These are phyloP conservation scores for Chloroceryle inda DNA, from an alignment of 2,797 vertebrate species.

Conservation along the genomic window DNA sequence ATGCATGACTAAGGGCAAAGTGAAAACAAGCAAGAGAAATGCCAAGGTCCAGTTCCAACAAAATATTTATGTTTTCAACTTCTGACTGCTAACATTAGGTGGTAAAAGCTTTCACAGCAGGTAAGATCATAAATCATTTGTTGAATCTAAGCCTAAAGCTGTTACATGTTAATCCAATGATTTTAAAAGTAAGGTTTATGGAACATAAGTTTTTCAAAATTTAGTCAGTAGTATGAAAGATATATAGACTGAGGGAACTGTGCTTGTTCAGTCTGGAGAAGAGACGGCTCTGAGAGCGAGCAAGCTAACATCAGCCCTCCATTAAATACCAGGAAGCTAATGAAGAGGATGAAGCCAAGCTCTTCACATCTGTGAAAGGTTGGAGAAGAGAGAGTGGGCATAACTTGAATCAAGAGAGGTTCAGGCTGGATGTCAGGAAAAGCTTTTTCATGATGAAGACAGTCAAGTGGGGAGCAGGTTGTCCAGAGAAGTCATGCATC, in stretches of 20 bases:
- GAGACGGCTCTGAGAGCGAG: rapidly evolving
- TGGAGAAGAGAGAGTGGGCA: not conserved
- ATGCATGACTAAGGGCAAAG: slow-evolving; percentile 26
- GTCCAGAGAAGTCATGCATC: rapidly evolving
- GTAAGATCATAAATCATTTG: slow-evolving; percentile 34
- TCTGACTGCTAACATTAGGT: slow-evolving; percentile 20
- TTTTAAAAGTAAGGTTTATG: slow-evolving; percentile 12
- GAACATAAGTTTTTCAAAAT: not conserved
- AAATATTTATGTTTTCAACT: slow-evolving; percentile 45
- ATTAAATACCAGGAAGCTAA: not conserved
- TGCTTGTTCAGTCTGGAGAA: not conserved
- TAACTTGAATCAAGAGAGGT: not conserved
- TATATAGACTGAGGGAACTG: not conserved
- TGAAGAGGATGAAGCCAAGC: not conserved
- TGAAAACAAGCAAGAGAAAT: slow-evolving; percentile 27
- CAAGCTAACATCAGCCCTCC: not conserved
- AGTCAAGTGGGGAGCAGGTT: not conserved
- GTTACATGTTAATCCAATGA: slow-evolving; percentile 15
- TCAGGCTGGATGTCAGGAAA: not conserved
- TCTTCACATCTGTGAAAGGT: not conserved
- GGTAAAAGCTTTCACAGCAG: slow-evolving; percentile 36
- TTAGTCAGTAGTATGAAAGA: not conserved
- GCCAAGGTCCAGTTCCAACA: not conserved
- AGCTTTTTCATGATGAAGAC: not conserved
- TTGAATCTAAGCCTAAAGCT: slow-evolving; percentile 17